Percentiles rank a stretch among this genome's conserved stretches.
Conservation (phyloP, 2,888 invertebrate species). For the Cephus runcator region DNA sequence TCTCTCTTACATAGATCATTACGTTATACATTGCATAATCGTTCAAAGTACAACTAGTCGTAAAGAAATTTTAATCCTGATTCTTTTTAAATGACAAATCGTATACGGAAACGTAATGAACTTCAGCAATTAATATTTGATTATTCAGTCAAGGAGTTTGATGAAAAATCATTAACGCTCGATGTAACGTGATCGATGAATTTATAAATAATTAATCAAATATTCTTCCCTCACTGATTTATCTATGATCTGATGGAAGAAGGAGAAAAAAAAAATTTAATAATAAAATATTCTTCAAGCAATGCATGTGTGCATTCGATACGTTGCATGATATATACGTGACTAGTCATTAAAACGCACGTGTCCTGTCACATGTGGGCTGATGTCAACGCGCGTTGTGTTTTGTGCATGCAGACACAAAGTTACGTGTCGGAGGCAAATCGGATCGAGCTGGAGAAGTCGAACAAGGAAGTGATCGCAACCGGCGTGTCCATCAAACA, state of each 20-base stretch:
- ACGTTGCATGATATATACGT: neutral
- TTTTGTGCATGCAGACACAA: slow-evolving; percentile 62
- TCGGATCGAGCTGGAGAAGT: slow-evolving; percentile 58
- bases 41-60: neutral
- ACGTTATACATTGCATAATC: neutral
- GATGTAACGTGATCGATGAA: neutral
- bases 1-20: too few species aligned
- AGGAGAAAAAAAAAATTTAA: neutral
- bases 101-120: neutral
- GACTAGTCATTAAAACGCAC: neutral
- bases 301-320: neutral
- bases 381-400: slow-evolving; percentile 26
- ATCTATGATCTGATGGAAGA: too few species aligned
- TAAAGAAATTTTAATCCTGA: neutral
- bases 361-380: neutral
- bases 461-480: slow-evolving; percentile 63
- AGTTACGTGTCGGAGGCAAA: slow-evolving; percentile 62
- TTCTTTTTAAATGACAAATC: neutral
- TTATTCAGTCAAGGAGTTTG: neutral
- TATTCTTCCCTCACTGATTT: neutral
- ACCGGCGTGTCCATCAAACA: slow-evolving; percentile 67
- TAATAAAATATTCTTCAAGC: neutral
- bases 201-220: neutral
- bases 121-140: too few species aligned
- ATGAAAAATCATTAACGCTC: neutral